Evolutionary conservation across 2,113 vertebrate species (phyloP), one percentile per base, ranked within the genome.

Genomic region (Neolamprologus modestus): DNA sequence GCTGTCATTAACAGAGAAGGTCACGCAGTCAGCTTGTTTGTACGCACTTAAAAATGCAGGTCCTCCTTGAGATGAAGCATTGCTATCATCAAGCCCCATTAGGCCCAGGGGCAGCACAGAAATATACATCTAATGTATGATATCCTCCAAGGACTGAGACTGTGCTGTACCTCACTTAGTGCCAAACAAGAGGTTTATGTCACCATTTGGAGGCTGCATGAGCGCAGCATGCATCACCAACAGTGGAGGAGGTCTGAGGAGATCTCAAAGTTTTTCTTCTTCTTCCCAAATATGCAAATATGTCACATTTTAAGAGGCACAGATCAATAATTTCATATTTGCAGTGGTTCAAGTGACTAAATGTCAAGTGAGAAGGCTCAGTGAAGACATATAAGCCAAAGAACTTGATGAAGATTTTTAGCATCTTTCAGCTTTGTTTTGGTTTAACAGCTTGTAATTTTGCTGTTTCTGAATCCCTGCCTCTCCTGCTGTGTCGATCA

Each of bases 51-150:
- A 89, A 91, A 63, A 89, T 83, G 68, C 87, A 63, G 84, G 21
- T 82, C 40, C 89, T 90, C 91, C 91, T 92, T 90, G 86, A 92
- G 82, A 92, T 93, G 87, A 92, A 89, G 90, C 40, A 89, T 92
- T 35, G 3, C 55, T 53, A 3, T 88, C 82, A 91, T 89, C 88
- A 93, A 86, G 92, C 89, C 50, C 87, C 93, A 92, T 94, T 93
- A 91, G 82, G 55, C 26, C 40, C 84, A 16, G 59, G 59, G 59
- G 84, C 66, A 33, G 82, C 71, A 40, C 50, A 66, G 13, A 88
- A 87, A 87, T 82, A 83, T 55, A 21, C 54, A 71, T 68, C 63
- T 88, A 66, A 90, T 88, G 89, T 81, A 50, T 1, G 7, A 50
- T 33, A 11, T 47, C 54, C 76, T 28, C 71, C 90, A 86, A 92